Evolutionary conservation across 2,797 vertebrate species (phyloP).

Genomic region (Sparidentex hasta): DNA sequence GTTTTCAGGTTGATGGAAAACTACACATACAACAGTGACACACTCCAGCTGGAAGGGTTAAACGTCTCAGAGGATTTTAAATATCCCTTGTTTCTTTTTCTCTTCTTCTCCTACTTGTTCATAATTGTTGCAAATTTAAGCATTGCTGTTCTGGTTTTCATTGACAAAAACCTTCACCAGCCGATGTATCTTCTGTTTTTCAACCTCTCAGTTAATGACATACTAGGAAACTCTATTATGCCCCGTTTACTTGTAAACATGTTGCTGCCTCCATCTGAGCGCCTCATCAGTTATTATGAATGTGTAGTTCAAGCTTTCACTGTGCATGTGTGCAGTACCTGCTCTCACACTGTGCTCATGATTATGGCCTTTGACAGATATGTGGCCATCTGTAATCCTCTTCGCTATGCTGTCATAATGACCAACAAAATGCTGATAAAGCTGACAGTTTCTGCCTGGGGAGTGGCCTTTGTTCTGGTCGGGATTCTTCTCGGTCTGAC

Average conservation of each 20-base stretch:
- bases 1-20: slow-evolving; percentile 61
- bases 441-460: slow-evolving; percentile 56
- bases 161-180: slow-evolving; percentile 78
- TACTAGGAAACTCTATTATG: slow-evolving; percentile 71
- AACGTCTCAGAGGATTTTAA: slow-evolving; percentile 16
- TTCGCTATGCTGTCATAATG: slow-evolving; percentile 80
- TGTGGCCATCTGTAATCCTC: slow-evolving; percentile 81
- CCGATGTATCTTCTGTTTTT: slow-evolving; percentile 86
- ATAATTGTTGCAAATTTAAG: slow-evolving; percentile 48
- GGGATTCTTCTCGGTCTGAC: slow-evolving; percentile 44
- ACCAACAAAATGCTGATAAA: slow-evolving; percentile 67
- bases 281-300: slow-evolving; percentile 35
- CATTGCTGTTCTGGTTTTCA: slow-evolving; percentile 42
- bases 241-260: slow-evolving; percentile 81
- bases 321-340: too few species aligned
- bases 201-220: slow-evolving; percentile 81
- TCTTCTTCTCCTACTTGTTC: slow-evolving; percentile 54
- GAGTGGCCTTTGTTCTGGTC: slow-evolving; percentile 14
- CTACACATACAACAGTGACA: slow-evolving; percentile 54
- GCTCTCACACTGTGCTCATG: too few species aligned
- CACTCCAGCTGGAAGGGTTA: slow-evolving; percentile 66
- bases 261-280: slow-evolving; percentile 74
- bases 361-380: slow-evolving; percentile 5
- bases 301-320: too few species aligned
- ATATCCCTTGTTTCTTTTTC: slow-evolving; percentile 53